These are phyloP conservation scores for Nemoura dubitans DNA, from an alignment of 2,888 invertebrate genomes.

Conservation along the genomic window DNA sequence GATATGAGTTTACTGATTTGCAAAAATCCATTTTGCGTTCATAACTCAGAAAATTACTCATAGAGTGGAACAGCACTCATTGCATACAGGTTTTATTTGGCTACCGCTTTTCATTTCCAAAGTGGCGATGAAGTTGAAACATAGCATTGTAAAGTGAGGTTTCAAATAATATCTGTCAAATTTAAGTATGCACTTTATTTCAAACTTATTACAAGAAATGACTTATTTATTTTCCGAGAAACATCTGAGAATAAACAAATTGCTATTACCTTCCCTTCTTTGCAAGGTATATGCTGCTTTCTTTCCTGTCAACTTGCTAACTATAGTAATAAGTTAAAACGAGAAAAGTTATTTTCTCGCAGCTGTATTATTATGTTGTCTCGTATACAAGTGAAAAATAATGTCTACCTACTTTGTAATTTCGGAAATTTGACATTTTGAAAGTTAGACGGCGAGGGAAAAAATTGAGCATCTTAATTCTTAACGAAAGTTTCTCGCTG, in stretches of 20 bases:
- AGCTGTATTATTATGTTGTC: not conserved
- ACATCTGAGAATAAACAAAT: not conserved
- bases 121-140: not conserved
- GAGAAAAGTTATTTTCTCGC: not conserved
- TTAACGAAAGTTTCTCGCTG: not conserved
- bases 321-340: not conserved
- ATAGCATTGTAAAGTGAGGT: not conserved
- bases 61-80: too few species aligned
- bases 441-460: not conserved
- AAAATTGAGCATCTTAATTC: not conserved
- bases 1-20: too few species aligned
- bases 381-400: not conserved
- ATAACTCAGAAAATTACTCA: too few species aligned
- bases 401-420: not conserved
- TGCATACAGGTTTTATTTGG: too few species aligned
- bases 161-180: not conserved
- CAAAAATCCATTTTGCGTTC: too few species aligned
- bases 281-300: not conserved
- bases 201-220: not conserved
- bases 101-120: too few species aligned
- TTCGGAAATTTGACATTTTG: not conserved
- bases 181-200: not conserved
- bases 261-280: not conserved
- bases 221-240: not conserved
- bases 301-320: not conserved